Base-by-base conservation (phyloP, 2,888 invertebrate species). In the Machimus atricapillus region DNA sequence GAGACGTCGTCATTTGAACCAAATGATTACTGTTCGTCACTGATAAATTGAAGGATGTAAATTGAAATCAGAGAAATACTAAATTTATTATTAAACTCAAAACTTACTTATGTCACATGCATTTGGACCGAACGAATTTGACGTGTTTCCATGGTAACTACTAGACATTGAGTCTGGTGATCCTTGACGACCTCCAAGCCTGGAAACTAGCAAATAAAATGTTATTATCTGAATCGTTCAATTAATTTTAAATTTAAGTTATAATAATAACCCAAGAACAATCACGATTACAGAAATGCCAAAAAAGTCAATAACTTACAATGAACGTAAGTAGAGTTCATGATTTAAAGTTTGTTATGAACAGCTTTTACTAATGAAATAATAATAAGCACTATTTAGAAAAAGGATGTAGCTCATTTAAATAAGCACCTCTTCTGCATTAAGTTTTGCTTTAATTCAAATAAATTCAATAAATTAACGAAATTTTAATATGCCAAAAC, bases 101-200 rank as follows among this genome's bases (percentile, higher is more conserved):
- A 34, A 74, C 86, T 83, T 89, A 91, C 91, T 90, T 86, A 91
- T 91, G 58, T 92, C 92, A 88, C 89, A 89, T 31, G 85, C 73
- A 31, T 83, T 86, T 16, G 89, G 89, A 31, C 92, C 76, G 89
- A 91, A 40, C 90, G 89, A 87, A 79, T 90, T 88, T 86, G 91
- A 91, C 34, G 91, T 91, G 88, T 92, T 92, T 3, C 93, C 93
- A 91, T 96, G 96, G 93, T 95, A 96, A 91, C 96, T 96, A 14
- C 95, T 94, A 0, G 95, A 93, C 93, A 96, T 95, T 12, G 96
- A 94, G 91, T 96, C 96, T 0, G 96, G 96, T 0, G 96, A 96
- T 52, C 94, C 94, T 87, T 93, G 92, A 81, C 93, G 92, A 16
- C 91, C 93, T 87, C 92, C 91, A 37, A 93, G 89, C 52, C 93